A percentile compares a stretch with the other conserved stretches of the same genome.
Evolutionary conservation across 2,113 vertebrate species (phyloP).

Genomic region (Bos taurus): DNA sequence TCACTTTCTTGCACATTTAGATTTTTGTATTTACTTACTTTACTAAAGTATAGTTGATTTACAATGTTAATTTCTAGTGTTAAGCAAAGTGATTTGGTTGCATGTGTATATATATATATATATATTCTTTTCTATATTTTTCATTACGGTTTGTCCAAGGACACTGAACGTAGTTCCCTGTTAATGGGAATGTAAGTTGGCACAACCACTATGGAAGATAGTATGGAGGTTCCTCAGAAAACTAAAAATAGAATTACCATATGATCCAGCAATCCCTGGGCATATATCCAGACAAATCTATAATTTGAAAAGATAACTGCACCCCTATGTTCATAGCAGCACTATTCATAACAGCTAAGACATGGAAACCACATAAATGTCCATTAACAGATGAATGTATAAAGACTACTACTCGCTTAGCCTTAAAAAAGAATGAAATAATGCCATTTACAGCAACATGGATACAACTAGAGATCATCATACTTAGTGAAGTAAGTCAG

Average conservation of each 20-base stretch:
- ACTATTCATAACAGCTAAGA: neutral
- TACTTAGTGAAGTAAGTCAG: neutral
- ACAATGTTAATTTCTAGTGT: neutral
- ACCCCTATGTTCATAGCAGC: neutral
- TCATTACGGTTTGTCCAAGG: neutral
- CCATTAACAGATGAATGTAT: neutral
- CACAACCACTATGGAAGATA: neutral
- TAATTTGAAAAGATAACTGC: neutral
- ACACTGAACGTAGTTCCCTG: neutral
- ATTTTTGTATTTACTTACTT: neutral
- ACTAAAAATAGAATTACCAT: neutral
- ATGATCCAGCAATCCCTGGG: neutral
- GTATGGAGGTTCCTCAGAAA: neutral
- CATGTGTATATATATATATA: neutral
- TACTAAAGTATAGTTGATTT: neutral
- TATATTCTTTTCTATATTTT: neutral
- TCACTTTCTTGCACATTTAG: neutral
- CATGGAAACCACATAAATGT: neutral
- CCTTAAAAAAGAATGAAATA: neutral
- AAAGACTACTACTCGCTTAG: neutral
- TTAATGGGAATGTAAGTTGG: neutral
- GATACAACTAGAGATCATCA: neutral
- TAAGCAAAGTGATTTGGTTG: neutral
- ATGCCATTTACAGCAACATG: neutral
- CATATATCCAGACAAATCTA: neutral